These are phyloP conservation scores for Stictonetta naevosa DNA, from an alignment of 2,113 vertebrate genomes.

Conservation along the genomic window DNA sequence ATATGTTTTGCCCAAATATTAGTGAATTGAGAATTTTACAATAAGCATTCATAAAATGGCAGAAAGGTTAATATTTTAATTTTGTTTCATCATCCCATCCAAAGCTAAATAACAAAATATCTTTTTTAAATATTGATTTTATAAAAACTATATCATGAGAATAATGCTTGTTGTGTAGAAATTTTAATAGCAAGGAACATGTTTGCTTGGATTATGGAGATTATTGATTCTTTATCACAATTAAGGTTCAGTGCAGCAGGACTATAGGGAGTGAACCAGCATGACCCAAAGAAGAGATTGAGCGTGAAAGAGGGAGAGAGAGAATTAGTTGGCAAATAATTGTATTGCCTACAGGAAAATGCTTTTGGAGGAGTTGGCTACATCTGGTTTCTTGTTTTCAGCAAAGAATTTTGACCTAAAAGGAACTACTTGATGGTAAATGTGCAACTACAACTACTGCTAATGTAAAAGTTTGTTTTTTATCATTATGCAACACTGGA, in stretches of 20 bases:
- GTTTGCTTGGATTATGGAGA: background rate
- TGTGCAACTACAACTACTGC: slow-evolving; percentile 9
- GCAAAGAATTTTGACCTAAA: slow-evolving; percentile 34
- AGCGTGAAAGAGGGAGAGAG: background rate
- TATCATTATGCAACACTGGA: background rate
- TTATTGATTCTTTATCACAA: background rate
- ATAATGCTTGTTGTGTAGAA: background rate
- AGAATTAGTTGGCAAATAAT: slow-evolving; percentile 15
- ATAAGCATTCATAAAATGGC: background rate
- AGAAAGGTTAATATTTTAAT: background rate
- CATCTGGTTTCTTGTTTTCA: slow-evolving; percentile 62
- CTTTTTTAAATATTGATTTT: background rate
- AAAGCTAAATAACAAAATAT: background rate
- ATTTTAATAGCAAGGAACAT: background rate
- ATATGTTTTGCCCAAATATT: background rate
- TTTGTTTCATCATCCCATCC: background rate
- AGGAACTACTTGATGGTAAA: slow-evolving; percentile 45
- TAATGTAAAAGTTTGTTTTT: slow-evolving; percentile 67
- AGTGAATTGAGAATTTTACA: background rate
- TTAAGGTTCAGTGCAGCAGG: background rate
- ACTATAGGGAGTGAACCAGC: background rate
- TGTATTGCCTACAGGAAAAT: slow-evolving; percentile 16
- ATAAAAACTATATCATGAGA: background rate
- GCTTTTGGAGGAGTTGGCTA: slow-evolving; percentile 26
- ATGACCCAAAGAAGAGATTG: background rate